Evolutionary conservation across 2,113 vertebrate genomes (phyloP).

Genomic region (Leptosomus discolor): DNA sequence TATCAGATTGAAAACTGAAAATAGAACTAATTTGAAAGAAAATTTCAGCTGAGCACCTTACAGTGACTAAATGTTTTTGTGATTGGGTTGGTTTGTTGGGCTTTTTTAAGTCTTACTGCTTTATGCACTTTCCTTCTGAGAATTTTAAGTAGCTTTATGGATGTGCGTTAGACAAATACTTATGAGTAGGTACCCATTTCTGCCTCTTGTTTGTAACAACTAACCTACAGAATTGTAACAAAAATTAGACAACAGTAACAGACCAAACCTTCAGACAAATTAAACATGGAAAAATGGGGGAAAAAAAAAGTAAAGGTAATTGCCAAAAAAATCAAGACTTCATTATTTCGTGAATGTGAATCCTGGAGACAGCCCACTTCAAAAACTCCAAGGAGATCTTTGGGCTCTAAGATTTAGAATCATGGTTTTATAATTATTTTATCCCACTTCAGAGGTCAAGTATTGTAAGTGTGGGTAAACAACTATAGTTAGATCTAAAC

Average conservation of each 20-base stretch:
- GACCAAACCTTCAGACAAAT: background rate
- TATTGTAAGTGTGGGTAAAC: background rate
- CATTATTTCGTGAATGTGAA: background rate
- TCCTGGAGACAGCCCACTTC: background rate
- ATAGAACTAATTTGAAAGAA: background rate
- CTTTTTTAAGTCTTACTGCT: background rate
- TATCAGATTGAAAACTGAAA: background rate
- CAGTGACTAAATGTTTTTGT: background rate
- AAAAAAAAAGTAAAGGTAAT: background rate
- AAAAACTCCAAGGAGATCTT: background rate
- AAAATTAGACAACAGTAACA: background rate
- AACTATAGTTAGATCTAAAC: background rate
- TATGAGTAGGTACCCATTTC: background rate
- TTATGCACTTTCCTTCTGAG: background rate
- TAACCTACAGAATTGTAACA: background rate
- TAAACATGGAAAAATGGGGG: background rate
- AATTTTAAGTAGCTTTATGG: background rate
- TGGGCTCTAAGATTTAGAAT: background rate
- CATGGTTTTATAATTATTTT: background rate
- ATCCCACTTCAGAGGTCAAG: background rate
- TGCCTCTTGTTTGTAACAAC: background rate
- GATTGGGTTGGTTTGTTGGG: background rate
- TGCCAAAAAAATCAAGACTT: background rate
- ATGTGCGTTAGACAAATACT: background rate
- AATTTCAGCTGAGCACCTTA: background rate